Evolutionary conservation across 1,140 invertebrate genomes (phyloP).

Genomic region (Capitella teleta): DNA sequence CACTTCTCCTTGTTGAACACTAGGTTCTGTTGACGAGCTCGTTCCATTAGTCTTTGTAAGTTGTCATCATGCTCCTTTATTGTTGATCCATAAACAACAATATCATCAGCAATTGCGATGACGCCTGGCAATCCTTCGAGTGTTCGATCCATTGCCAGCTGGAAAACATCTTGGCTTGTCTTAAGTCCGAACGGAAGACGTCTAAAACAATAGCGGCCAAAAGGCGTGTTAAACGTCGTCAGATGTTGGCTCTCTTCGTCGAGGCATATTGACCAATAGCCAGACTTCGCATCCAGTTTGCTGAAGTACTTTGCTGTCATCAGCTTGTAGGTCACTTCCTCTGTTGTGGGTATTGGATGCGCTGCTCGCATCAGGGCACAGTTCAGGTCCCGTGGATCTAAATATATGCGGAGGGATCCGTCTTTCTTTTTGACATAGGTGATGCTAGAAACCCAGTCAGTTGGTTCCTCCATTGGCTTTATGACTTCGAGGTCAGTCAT

Average conservation of each 20-base stretch:
- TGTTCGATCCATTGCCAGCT: conserved; percentile 20
- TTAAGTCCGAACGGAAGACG: conserved; percentile 26
- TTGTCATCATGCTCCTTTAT: conserved; percentile 4
- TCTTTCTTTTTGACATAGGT: background rate
- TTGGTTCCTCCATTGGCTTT: background rate
- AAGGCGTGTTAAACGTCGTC: conserved; percentile 23
- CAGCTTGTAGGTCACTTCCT: conserved; percentile 18
- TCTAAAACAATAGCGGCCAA: conserved; percentile 21
- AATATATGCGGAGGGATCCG: background rate
- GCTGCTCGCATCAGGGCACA: background rate
- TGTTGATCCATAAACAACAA: conserved; percentile 2
- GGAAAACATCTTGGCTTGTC: conserved; percentile 23
- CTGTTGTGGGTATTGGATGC: background rate
- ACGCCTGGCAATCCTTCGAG: conserved; percentile 29
- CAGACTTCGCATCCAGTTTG: conserved; percentile 24
- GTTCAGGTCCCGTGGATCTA: conserved; percentile 2
- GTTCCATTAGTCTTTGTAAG: conserved; percentile 21
- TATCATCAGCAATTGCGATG: conserved; percentile 32
- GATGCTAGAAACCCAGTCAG: too few relatives aligned
- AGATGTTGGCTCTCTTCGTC: conserved; percentile 19
- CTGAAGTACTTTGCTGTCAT: conserved; percentile 11
- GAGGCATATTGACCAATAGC: conserved; percentile 27
- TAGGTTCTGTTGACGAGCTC: conserved; percentile 28
- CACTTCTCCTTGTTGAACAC: conserved; percentile 33
- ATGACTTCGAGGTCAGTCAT: background rate